phyloP scores from a whole-genome alignment of 92 coral and sea anemone species.

The Pocillopora grandis region DNA sequence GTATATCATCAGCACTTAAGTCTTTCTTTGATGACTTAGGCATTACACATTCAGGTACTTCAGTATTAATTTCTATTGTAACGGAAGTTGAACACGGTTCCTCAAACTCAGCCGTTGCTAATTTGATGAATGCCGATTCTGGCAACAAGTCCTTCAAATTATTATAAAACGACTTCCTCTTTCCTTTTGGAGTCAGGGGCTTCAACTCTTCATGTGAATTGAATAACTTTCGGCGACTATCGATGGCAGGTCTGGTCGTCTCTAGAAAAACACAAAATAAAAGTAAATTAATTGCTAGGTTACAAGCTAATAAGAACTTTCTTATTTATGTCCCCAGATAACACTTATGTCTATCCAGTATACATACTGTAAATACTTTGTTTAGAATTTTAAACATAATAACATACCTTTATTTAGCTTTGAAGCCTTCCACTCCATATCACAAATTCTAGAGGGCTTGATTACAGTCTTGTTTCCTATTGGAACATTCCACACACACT shows the following conservation, averaged over 20 bases:
- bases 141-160: constrained; percentile 26
- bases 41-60: no score
- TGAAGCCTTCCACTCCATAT: constrained; percentile 60
- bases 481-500: constrained; percentile 63
- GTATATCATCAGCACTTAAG: constrained; percentile 45
- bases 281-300: constrained; percentile 16
- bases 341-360: no score
- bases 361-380: no score
- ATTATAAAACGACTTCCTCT: constrained; percentile 41
- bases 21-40: constrained; percentile 18
- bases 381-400: no score
- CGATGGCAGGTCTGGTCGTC: constrained; percentile 27
- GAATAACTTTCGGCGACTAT: constrained; percentile 38
- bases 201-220: constrained; percentile 33
- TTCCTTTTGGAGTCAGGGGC: constrained; percentile 30
- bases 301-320: constrained; percentile 25
- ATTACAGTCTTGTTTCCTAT: constrained; percentile 22
- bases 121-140: no score
- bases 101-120: no score
- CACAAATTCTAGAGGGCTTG: constrained; percentile 60
- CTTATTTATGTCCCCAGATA: not conserved
- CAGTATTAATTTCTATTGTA: no score
- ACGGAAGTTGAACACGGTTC: no score
- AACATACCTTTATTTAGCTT: constrained; percentile 61
- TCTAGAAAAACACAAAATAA: constrained; percentile 34